Conservation (phyloP, 35 echinoderm and acorn worm genomes). For the Amphiura filiformis region DNA sequence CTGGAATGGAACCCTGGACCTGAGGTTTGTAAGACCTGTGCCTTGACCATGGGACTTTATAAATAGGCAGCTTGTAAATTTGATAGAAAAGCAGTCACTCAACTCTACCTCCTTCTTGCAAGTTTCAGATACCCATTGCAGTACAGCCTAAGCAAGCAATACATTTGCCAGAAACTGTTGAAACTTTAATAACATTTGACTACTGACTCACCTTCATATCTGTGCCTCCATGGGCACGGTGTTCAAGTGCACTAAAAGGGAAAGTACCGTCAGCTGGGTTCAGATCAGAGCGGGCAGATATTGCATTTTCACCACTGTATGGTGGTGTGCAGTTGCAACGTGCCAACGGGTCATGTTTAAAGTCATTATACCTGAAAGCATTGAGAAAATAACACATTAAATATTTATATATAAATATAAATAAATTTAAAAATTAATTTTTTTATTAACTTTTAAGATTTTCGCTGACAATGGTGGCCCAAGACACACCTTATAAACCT, state of each 20-base stretch:
- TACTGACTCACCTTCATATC: constrained; percentile 88
- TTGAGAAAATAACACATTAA: not conserved
- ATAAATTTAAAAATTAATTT: not conserved
- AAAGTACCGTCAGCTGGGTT: constrained; percentile 75
- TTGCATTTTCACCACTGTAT: constrained; percentile 89
- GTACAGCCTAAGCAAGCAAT: too few relatives aligned
- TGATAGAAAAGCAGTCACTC: too few relatives aligned
- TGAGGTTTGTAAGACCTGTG: too few relatives aligned
- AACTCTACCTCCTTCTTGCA: too few relatives aligned
- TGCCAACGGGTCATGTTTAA: constrained; percentile 69
- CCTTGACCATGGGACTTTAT: too few relatives aligned
- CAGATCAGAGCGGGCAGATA: constrained; percentile 78
- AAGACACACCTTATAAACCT: too few relatives aligned
- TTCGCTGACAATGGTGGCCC: too few relatives aligned
- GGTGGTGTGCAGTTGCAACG: constrained; percentile 90
- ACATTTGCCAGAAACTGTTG: too few relatives aligned
- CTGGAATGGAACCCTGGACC: too few relatives aligned
- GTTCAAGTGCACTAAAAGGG: constrained; percentile 50
- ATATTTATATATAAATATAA: not conserved
- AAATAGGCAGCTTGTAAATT: too few relatives aligned
- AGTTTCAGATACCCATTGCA: too few relatives aligned
- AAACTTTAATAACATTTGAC: too few relatives aligned
- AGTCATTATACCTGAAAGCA: constrained; percentile 90
- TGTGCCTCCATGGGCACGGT: constrained; percentile 81
- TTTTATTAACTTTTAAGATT: not conserved